Conservation (phyloP, 2,797 vertebrate species). For the Acrossocheilus fasciatus region DNA sequence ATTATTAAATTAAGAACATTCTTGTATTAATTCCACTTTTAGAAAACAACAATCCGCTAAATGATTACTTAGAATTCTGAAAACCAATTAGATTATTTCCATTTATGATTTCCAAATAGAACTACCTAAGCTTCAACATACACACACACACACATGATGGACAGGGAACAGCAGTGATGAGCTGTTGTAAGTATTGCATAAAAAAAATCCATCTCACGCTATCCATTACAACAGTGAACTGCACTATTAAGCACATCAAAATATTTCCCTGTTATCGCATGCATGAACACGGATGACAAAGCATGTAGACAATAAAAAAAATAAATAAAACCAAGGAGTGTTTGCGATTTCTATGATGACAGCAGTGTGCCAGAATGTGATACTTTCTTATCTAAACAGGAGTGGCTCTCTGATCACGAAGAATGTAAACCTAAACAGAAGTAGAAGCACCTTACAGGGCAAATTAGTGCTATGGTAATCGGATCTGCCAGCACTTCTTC, state of each 20-base stretch:
- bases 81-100: not conserved
- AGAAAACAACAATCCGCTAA: not conserved
- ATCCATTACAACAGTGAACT: not conserved
- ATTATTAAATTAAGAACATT: not conserved
- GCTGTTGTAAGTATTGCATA: not conserved
- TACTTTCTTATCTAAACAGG: constrained; percentile 70
- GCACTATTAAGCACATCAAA: not conserved
- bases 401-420: constrained; percentile 56
- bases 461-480: constrained; percentile 60
- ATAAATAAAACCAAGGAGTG: constrained; percentile 1
- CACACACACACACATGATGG: not conserved
- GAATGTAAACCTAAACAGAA: constrained; percentile 70
- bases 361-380: constrained; percentile 60
- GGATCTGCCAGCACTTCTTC: constrained; percentile 30
- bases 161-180: not conserved
- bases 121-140: not conserved
- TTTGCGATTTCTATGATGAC: constrained; percentile 55
- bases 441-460: constrained; percentile 57
- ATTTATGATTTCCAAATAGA: not conserved
- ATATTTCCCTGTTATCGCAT: constrained; percentile 15
- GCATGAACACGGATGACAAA: not conserved
- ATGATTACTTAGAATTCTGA: not conserved
- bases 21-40: not conserved
- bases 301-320: not conserved
- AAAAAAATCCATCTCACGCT: not conserved